phyloP scores from a whole-genome alignment of 2,797 vertebrate genomes.

The Leuciscus waleckii region DNA sequence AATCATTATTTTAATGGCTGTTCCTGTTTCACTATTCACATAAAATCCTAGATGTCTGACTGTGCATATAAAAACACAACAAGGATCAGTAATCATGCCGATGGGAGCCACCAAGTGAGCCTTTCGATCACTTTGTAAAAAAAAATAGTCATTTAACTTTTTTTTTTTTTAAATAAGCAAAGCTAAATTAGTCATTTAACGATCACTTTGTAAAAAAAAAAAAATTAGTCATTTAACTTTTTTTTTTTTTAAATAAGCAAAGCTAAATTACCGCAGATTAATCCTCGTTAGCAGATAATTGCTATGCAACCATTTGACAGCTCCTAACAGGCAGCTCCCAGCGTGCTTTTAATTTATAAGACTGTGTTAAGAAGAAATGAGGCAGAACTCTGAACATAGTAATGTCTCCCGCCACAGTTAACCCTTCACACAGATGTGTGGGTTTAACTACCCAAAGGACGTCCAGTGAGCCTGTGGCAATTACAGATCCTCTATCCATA shows the following conservation, averaged over 20 bases:
- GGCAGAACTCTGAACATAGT: constrained; percentile 55
- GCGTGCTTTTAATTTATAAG: constrained; percentile 60
- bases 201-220: constrained; percentile 37
- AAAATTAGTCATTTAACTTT: background rate
- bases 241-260: constrained; percentile 48
- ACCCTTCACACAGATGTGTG: constrained; percentile 43
- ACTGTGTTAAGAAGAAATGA: constrained; percentile 58
- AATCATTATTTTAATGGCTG: constrained; percentile 24
- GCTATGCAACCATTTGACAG: constrained; percentile 59
- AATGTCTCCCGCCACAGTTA: constrained; percentile 45
- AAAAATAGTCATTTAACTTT: constrained; percentile 15
- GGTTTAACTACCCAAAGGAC: constrained; percentile 29
- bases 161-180: constrained; percentile 48
- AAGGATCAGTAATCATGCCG: background rate
- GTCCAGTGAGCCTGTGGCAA: constrained; percentile 22
- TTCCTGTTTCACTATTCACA: constrained; percentile 21
- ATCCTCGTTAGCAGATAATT: constrained; percentile 62
- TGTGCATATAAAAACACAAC: constrained; percentile 8
- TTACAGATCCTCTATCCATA: constrained; percentile 25
- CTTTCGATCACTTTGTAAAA: constrained; percentile 38
- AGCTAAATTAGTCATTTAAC: constrained; percentile 63
- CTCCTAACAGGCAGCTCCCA: constrained; percentile 57
- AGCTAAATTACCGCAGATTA: constrained; percentile 64
- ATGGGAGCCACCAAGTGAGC: background rate
- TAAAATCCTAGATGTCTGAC: background rate